Evolutionary conservation across 2,797 vertebrate species (phyloP).

Genomic region (Decapterus maruadsi): DNA sequence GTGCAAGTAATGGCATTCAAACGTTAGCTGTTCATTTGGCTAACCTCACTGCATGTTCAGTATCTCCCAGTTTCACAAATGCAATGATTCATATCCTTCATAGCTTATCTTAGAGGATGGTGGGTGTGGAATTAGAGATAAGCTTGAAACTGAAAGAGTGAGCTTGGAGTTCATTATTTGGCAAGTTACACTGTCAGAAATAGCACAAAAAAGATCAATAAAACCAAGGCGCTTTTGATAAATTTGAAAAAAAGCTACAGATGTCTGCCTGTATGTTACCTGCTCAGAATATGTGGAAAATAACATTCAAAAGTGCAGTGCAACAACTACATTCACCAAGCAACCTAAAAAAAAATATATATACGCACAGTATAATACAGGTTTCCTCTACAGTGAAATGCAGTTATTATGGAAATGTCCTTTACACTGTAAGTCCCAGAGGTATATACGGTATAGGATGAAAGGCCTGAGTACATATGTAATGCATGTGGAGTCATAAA

Average conservation of each 20-base stretch:
- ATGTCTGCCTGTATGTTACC: not conserved
- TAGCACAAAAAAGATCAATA: slow-evolving; percentile 8
- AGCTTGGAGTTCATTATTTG: slow-evolving; percentile 8
- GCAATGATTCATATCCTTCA: slow-evolving; percentile 40
- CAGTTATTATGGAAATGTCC: not conserved
- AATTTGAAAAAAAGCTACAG: not conserved
- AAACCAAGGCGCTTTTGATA: not conserved
- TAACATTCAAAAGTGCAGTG: not conserved
- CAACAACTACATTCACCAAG: not conserved
- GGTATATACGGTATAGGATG: not conserved
- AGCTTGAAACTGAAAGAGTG: slow-evolving; percentile 32
- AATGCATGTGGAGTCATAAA: not conserved
- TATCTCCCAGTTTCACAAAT: slow-evolving; percentile 20
- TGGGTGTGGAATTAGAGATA: slow-evolving; percentile 48
- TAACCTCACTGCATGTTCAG: slow-evolving; percentile 40
- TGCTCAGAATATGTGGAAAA: not conserved
- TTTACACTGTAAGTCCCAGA: not conserved
- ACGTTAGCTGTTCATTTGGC: slow-evolving; percentile 30
- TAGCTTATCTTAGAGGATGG: slow-evolving; percentile 29
- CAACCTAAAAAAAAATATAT: not conserved
- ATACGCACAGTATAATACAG: not conserved
- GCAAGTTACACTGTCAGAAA: slow-evolving; percentile 18
- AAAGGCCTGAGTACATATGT: not conserved
- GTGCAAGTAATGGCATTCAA: slow-evolving; percentile 21
- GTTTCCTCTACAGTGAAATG: not conserved